Percentiles rank a stretch among this genome's conserved stretches.
Evolutionary conservation across 2,888 invertebrate genomes (phyloP).

Genomic region (Coelogynopora nodosa): DNA sequence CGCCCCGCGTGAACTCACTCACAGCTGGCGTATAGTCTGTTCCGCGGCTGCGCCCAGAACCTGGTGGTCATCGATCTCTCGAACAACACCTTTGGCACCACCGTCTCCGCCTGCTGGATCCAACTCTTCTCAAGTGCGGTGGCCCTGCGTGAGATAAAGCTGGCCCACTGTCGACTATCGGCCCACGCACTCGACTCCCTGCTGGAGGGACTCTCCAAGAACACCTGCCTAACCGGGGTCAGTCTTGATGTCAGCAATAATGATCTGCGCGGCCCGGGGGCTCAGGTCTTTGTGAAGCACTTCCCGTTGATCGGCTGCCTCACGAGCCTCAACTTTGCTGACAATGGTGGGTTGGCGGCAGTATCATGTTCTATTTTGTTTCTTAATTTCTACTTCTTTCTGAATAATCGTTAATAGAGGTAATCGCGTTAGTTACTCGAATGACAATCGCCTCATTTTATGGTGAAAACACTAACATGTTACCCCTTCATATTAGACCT

Average conservation of each 20-base stretch:
- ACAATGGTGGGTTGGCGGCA: not conserved
- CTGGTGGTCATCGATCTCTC: not conserved
- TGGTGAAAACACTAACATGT: no score
- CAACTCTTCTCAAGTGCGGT: not conserved
- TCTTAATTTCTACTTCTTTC: not conserved
- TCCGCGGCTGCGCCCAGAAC: not conserved
- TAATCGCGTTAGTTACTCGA: not conserved
- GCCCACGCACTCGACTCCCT: not conserved
- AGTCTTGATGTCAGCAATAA: not conserved
- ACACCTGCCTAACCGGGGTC: not conserved
- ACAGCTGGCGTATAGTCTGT: not conserved
- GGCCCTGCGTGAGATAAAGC: not conserved
- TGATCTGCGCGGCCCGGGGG: conserved; percentile 9
- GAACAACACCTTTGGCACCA: not conserved
- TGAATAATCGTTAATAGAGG: not conserved
- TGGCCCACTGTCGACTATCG: not conserved
- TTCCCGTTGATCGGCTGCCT: not conserved
- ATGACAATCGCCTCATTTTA: no score
- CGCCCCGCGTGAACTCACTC: not conserved
- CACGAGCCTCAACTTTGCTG: not conserved
- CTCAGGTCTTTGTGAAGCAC: not conserved
- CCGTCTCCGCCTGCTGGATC: not conserved
- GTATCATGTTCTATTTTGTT: not conserved
- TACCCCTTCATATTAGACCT: no score
- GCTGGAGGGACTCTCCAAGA: not conserved